Evolutionary conservation across 2,797 vertebrate genomes (phyloP).

Genomic region (Sus cebifrons): DNA sequence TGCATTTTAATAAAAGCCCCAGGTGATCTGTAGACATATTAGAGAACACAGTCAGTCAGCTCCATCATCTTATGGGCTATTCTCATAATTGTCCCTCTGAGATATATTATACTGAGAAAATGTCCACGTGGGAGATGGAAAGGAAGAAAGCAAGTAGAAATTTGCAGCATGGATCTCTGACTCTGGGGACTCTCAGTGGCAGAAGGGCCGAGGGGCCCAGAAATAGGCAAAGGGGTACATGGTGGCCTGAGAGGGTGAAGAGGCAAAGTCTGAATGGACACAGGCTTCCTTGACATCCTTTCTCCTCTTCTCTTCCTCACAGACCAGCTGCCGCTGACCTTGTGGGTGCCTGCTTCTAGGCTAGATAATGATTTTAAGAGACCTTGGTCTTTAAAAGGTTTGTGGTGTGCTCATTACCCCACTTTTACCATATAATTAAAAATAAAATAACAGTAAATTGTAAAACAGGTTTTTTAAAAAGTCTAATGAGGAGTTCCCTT

Average conservation of each 20-base stretch:
- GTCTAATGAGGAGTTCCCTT: not conserved
- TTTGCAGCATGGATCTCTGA: not conserved
- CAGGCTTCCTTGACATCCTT: not conserved
- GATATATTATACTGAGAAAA: not conserved
- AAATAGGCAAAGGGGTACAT: not conserved
- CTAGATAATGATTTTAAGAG: not conserved
- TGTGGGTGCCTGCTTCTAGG: not conserved
- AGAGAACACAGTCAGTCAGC: not conserved
- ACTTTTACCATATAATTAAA: not conserved
- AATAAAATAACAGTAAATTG: not conserved
- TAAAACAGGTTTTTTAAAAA: conserved; percentile 60
- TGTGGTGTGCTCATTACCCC: not conserved
- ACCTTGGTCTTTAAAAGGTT: not conserved
- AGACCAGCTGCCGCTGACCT: not conserved
- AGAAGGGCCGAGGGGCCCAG: not conserved
- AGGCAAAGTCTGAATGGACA: not conserved
- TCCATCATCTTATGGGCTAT: not conserved
- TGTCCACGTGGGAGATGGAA: not conserved
- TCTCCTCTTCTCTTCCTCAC: not conserved
- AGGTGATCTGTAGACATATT: not conserved
- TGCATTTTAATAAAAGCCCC: not conserved
- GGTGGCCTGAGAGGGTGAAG: not conserved
- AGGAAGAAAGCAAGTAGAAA: not conserved
- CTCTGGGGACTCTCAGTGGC: not conserved
- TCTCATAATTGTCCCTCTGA: not conserved